Evolutionary conservation across 2,113 vertebrate genomes (phyloP).

Genomic region (Thryonomys swinderianus): DNA sequence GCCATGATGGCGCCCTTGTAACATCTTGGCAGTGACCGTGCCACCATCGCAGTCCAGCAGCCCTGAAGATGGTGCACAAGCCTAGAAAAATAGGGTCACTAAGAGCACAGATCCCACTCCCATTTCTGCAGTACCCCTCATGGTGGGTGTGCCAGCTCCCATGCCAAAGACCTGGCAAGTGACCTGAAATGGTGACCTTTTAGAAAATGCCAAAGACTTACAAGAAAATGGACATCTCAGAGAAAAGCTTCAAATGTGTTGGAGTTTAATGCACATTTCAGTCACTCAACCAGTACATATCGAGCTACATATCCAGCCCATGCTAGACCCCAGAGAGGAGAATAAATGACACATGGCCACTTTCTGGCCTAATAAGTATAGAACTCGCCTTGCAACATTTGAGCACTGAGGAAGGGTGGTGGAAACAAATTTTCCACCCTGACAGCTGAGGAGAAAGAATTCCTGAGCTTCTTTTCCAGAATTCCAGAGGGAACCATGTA

Average conservation of each 20-base stretch:
- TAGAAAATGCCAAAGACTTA: neutral
- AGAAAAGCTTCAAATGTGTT: neutral
- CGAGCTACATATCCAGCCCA: neutral
- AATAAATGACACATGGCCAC: neutral
- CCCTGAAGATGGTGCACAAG: neutral
- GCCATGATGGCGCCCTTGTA: neutral
- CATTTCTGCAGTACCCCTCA: neutral
- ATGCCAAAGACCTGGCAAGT: neutral
- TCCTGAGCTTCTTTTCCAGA: slow-evolving; percentile 26
- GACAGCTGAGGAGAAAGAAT: neutral
- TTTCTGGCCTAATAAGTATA: neutral
- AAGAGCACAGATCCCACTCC: neutral
- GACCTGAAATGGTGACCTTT: neutral
- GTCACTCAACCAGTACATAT: neutral
- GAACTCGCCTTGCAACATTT: neutral
- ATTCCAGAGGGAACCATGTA: neutral
- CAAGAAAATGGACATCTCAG: neutral
- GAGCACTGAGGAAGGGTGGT: neutral
- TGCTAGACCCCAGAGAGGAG: neutral
- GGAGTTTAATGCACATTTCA: neutral
- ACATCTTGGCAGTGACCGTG: neutral
- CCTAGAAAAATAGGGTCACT: neutral
- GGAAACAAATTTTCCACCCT: neutral
- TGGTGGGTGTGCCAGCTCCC: neutral
- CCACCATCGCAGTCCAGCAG: neutral